A percentile compares a stretch with the other conserved stretches of the same genome.
Conservation (phyloP, 2,797 vertebrate species). For the Micrastur ruficollis region DNA sequence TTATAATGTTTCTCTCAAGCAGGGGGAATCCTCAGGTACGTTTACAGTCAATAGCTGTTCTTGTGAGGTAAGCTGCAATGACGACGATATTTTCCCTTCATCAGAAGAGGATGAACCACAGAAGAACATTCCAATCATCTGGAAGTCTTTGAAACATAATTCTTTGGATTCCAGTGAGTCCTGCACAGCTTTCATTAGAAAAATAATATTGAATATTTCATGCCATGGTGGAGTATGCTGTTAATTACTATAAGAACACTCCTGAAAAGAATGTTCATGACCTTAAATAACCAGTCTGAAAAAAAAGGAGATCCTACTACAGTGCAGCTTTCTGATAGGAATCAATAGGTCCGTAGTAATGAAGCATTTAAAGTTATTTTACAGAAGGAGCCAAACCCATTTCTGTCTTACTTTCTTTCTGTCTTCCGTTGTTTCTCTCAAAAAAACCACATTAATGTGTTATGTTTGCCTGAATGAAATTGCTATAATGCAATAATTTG, state of each 20-base stretch:
- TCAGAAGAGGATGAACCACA: constrained; percentile 2
- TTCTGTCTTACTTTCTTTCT: neutral
- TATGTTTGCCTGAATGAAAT: neutral
- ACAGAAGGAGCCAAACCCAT: neutral
- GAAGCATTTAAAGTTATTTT: neutral
- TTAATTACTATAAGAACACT: neutral
- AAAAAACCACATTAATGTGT: neutral
- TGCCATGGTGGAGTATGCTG: neutral
- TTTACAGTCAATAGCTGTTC: constrained; percentile 28
- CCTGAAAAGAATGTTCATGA: neutral
- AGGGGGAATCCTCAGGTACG: neutral
- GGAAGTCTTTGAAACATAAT: constrained; percentile 21
- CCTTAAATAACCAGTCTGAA: neutral
- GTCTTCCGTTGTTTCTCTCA: neutral
- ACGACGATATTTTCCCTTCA: neutral
- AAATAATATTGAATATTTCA: neutral
- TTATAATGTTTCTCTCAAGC: constrained; percentile 9
- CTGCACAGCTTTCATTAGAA: neutral
- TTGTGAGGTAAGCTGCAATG: constrained; percentile 16
- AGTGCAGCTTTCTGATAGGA: neutral
- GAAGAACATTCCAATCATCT: constrained; percentile 8
- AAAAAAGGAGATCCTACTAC: neutral
- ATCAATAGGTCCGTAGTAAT: neutral
- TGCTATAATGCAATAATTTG: neutral
- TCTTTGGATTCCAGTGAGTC: constrained; percentile 48